Evolutionary conservation across 2,888 invertebrate species (phyloP), one percentile per base, ranked within the genome.

Genomic region (Cremastinae sp.): DNA sequence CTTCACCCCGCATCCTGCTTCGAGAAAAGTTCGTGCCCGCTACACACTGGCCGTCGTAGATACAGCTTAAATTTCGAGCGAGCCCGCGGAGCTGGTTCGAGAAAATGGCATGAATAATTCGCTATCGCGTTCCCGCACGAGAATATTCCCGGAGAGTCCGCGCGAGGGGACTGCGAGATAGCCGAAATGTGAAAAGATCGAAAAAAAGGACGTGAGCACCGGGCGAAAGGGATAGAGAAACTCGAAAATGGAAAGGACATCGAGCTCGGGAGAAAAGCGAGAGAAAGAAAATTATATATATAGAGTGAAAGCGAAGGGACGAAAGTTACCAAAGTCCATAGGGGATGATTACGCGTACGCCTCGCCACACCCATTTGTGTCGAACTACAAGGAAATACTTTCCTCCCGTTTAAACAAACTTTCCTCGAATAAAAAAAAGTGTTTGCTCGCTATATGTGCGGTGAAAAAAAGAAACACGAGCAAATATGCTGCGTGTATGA

Each of bases 31-130:
- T 14, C 47, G 47, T 64, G 49, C 65, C 38, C 28, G 2, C 28
- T 47, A 36, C 59, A 43, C 64, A 10, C 62, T 69, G 38, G 47
- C 16, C 65, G 73, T 54, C 45, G 59, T 54, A 64, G 56, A 73
- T 69, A 68, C 53, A 71, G 71, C 61, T 59, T 69, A 75, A 74
- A 80, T 80, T 28, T 79, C 74, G 77, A 66, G 78, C 64, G 79
- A 80, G 70, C 78, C 79, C 81, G 78, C 56, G 66, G 10, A 41
- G 43, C 81, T 80, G 79, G 80, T 79, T 79, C 43, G 49, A 61
- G 79, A 79, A 82, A 81, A 82, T 78, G 77, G 78, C 82, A 83
- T 85, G 84, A 85, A 87, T 86, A 84, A 85, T 84, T 85, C 72
- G 78, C 62, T 70, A 75, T 74, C 78, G 78, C 64, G 69, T 64